Conservation (phyloP, 2,888 invertebrate species). For the Pherbina coryleti region DNA sequence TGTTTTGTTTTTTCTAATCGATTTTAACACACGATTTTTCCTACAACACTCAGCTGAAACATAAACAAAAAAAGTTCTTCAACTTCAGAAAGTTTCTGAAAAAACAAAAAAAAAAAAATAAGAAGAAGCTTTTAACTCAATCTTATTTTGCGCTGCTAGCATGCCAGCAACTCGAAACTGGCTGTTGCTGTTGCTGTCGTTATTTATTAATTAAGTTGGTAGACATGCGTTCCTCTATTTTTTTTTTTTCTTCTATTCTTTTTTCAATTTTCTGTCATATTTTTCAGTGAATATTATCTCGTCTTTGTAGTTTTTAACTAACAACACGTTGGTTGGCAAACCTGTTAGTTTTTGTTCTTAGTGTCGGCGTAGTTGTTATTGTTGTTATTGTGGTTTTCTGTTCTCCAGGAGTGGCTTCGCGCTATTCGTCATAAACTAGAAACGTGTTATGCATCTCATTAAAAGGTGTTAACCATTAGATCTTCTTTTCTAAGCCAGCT, state of each 20-base stretch:
- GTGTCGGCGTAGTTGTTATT: background rate
- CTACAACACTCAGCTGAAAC: background rate
- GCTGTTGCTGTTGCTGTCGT: conserved; percentile 39
- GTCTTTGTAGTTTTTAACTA: background rate
- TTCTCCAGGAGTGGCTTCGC: conserved; percentile 7
- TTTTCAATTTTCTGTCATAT: background rate
- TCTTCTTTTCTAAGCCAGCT: background rate
- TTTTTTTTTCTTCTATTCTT: background rate
- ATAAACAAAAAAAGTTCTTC: background rate
- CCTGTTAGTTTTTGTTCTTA: background rate
- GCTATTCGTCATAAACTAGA: background rate
- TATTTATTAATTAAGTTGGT: conserved; percentile 62
- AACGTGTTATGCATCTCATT: background rate
- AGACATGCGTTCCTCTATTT: conserved; percentile 13
- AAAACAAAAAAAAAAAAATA: too few species aligned
- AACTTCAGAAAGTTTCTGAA: background rate
- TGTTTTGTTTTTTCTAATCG: conserved; percentile 12
- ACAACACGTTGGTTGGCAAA: background rate
- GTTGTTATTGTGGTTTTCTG: background rate
- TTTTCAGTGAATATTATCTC: background rate
- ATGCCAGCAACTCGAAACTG: background rate
- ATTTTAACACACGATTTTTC: background rate
- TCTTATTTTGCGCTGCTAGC: background rate
- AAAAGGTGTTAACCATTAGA: conserved; percentile 5
- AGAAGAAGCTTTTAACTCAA: background rate